Conservation (phyloP, 2,888 invertebrate genomes). For the Tachina lurida region DNA sequence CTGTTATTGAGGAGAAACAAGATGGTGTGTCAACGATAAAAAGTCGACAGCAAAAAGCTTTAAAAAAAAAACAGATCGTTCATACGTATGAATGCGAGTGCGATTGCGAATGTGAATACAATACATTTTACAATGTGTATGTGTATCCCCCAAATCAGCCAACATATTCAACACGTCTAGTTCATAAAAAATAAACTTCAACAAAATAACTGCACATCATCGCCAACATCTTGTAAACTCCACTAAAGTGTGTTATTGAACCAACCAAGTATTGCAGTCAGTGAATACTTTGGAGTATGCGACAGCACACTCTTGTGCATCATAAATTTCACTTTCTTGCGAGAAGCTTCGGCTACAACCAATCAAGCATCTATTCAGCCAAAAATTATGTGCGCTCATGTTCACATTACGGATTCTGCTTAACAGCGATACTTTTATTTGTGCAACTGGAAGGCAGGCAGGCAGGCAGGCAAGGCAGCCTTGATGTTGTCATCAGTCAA, state of each 20-base stretch:
- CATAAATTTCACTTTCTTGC: slow-evolving; percentile 68
- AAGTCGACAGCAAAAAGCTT: slow-evolving; percentile 42
- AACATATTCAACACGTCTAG: slow-evolving; percentile 66
- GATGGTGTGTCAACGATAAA: slow-evolving; percentile 68
- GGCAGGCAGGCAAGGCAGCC: slow-evolving; percentile 36
- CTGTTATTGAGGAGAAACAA: slow-evolving; percentile 60
- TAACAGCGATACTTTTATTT: slow-evolving; percentile 19
- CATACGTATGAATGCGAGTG: slow-evolving; percentile 9
- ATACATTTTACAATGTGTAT: slow-evolving; percentile 27
- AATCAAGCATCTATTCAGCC: slow-evolving; percentile 3
- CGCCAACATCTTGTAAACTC: slow-evolving; percentile 18
- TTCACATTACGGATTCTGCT: slow-evolving; percentile 33
- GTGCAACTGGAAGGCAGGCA: slow-evolving; percentile 4
- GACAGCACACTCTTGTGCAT: slow-evolving; percentile 29
- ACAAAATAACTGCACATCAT: slow-evolving; percentile 30
- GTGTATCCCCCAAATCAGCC: slow-evolving; percentile 14
- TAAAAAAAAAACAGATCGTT: slow-evolving; percentile 58
- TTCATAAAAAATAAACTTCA: slow-evolving; percentile 54
- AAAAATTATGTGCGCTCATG: slow-evolving; percentile 65
- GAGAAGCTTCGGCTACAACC: slow-evolving; percentile 21
- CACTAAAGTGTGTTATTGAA: slow-evolving; percentile 8
- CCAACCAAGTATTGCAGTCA: neutral
- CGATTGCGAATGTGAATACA: neutral
- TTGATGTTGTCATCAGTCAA: slow-evolving; percentile 62
- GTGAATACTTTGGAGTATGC: slow-evolving; percentile 25